Evolutionary conservation across 2,888 invertebrate species (phyloP), one percentile per base, ranked within the genome.

Genomic region (Mythimna loreyi): DNA sequence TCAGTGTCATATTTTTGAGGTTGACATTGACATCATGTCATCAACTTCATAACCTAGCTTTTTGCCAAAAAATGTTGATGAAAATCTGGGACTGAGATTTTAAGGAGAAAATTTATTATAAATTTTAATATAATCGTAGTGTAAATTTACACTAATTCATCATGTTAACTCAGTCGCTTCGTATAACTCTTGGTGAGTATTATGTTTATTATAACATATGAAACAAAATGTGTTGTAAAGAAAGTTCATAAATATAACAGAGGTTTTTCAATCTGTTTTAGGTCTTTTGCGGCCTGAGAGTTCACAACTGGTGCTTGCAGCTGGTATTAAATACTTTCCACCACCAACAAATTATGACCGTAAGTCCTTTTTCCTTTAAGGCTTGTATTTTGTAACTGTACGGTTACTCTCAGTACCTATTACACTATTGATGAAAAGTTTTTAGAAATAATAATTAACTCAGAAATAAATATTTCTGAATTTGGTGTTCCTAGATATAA

Each of bases 281-380:
- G 94, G 91, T 47, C 67, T 93, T 3, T 75, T 95, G 63, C 87
- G 89, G 23, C 89, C 92, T 8, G 90, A 91, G 77, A 85, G 86
- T 58, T 69, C 89, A 19, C 93, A 93, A 73, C 28, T 93, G 21
- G 83, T 88, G 11, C 79, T 87, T 28, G 78, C 72, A 74, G 90
- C 92, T 73, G 97, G 97, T 23, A 92, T 98, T 11, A 98, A 97
- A 92, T 96, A 97, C 87, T 98, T 97, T 87, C 94, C 96, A 62
- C 96, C 97, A 1, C 97, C 98, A 16, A 95, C 96, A 74, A 97
- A 96, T 86, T 97, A 97, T 92, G 96, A 97, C 82, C 94, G 98
- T 98, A 96, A 95, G 95, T 90, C 67, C 19, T 30, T 21, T 40
- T 11, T n/a, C n/a, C n/a, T n/a, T n/a, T n/a, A n/a, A n/a, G n/a